These are phyloP conservation scores for Poeciliopsis presidionis DNA, from an alignment of 2,797 vertebrate genomes.

Conservation along the genomic window DNA sequence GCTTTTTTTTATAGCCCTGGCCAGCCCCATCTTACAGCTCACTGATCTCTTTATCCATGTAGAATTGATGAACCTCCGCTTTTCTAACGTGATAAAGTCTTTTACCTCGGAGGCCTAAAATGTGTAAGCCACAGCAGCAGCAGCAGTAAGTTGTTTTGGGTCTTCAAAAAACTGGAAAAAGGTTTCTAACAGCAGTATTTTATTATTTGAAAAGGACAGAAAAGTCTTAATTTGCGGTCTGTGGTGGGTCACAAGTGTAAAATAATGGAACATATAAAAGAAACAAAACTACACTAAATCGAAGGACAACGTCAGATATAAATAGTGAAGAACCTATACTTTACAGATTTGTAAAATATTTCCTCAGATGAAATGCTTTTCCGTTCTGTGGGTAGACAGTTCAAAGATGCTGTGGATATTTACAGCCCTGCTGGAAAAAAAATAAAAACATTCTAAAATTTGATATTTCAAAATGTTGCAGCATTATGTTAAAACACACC, in stretches of 20 bases:
- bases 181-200: not conserved
- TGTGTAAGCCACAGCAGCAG: not conserved
- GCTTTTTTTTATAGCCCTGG: slow-evolving; percentile 65
- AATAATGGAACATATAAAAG: not conserved
- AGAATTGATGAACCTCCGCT: not conserved
- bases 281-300: not conserved
- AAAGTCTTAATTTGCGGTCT: not conserved
- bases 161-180: not conserved
- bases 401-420: not conserved
- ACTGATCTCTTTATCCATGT: slow-evolving; percentile 20
- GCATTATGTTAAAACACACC: not conserved
- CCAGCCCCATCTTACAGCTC: slow-evolving; percentile 42
- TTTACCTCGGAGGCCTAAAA: not conserved
- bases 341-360: not conserved
- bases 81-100: not conserved
- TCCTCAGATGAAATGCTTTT: not conserved
- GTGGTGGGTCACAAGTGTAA: not conserved
- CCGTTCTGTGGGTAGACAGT: not conserved
- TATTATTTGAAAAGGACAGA: not conserved
- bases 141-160: not conserved
- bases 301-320: not conserved
- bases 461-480: slow-evolving; percentile 6
- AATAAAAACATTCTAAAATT: not conserved
- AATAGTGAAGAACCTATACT: not conserved
- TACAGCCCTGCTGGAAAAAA: not conserved